Evolutionary conservation across 2,113 vertebrate genomes (phyloP).

Genomic region (Desmodus rotundus): DNA sequence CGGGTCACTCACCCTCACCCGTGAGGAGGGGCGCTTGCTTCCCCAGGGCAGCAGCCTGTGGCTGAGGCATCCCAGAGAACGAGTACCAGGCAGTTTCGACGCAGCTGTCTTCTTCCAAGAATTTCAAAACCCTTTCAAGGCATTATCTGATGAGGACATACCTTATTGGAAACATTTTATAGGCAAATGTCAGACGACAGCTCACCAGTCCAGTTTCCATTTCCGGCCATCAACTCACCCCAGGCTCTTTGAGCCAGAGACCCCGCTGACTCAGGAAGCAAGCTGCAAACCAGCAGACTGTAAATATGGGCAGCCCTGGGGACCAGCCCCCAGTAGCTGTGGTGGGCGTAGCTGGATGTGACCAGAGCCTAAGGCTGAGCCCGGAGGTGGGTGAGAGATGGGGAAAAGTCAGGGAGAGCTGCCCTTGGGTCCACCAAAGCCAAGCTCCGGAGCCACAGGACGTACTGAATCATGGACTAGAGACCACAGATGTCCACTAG

Average conservation of each 20-base stretch:
- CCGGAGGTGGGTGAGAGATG: neutral
- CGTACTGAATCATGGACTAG: neutral
- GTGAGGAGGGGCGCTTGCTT: neutral
- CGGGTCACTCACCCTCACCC: neutral
- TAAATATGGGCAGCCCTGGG: neutral
- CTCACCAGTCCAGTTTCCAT: neutral
- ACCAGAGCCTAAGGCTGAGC: neutral
- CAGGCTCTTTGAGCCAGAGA: neutral
- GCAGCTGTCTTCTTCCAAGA: neutral
- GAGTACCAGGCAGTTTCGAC: neutral
- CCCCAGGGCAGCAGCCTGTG: neutral
- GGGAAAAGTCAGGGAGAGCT: neutral
- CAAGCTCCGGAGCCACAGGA: neutral
- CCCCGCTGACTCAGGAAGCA: neutral
- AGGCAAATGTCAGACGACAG: neutral
- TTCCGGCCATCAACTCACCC: neutral
- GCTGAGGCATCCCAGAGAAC: neutral
- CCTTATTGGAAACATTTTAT: neutral
- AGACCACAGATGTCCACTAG: neutral
- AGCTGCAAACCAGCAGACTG: neutral
- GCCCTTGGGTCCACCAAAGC: neutral
- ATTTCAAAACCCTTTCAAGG: neutral
- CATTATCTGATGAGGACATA: neutral
- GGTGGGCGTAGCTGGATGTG: neutral
- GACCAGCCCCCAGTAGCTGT: neutral